Evolutionary conservation across 2,888 invertebrate genomes (phyloP).

Genomic region (Apotomis turbidana): DNA sequence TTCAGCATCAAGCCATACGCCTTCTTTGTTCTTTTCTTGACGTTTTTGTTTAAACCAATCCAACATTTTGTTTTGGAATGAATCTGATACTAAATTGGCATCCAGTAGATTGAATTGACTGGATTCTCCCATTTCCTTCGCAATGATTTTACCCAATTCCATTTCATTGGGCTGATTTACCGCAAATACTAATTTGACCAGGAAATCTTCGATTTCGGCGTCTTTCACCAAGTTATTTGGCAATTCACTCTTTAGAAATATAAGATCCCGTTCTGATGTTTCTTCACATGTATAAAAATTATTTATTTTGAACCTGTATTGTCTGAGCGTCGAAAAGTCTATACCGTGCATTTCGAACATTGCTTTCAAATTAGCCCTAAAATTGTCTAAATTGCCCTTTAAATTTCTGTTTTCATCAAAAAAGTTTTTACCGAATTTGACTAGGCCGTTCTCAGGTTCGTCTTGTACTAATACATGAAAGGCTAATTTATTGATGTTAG

Average conservation of each 20-base stretch:
- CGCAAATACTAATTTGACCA: not conserved
- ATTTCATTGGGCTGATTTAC: constrained; percentile 1
- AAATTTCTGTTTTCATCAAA: not conserved
- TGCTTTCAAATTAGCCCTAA: not conserved
- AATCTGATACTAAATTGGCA: constrained; percentile 1
- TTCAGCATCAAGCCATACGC: not conserved
- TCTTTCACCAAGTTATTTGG: not conserved
- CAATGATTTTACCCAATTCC: constrained; percentile 1
- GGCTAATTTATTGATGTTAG: not conserved
- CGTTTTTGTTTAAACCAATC: constrained; percentile 6
- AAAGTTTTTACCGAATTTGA: not conserved
- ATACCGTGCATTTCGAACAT: not conserved
- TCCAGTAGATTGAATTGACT: not conserved
- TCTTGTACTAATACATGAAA: not conserved
- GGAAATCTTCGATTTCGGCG: not conserved
- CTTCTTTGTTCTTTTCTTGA: not conserved
- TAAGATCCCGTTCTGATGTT: not conserved
- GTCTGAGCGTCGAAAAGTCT: not conserved
- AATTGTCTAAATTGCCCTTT: not conserved
- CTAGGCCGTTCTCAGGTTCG: not conserved
- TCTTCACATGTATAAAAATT: not conserved
- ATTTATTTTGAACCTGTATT: not conserved
- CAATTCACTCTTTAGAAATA: not conserved
- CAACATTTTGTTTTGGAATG: not conserved
- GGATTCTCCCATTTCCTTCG: not conserved